phyloP scores from a whole-genome alignment of 2,797 vertebrate species.

The Gymnoscopelus microlampas region DNA sequence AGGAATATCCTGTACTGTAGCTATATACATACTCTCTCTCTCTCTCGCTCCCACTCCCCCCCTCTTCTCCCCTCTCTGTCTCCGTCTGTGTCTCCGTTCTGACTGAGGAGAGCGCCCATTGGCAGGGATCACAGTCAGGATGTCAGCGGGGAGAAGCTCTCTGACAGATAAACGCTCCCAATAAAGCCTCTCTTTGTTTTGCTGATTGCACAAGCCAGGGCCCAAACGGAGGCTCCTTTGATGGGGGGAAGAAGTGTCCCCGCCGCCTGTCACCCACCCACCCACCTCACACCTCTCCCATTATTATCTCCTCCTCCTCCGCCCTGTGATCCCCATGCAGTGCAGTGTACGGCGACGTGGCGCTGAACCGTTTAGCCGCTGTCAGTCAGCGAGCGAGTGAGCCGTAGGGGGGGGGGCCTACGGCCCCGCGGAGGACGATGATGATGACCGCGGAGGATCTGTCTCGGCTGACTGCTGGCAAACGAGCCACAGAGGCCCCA shows the following conservation, averaged over 20 bases:
- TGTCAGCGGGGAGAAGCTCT: slow-evolving; percentile 64
- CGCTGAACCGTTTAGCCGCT: slow-evolving; percentile 62
- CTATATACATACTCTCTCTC: slow-evolving; percentile 1
- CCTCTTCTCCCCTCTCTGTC: neutral
- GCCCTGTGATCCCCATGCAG: slow-evolving; percentile 15
- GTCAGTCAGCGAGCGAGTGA: slow-evolving; percentile 45
- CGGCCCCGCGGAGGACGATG: neutral
- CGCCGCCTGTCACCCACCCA: slow-evolving; percentile 48
- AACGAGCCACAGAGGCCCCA: slow-evolving; percentile 78
- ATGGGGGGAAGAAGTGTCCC: slow-evolving; percentile 68
- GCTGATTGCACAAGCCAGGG: slow-evolving; percentile 47
- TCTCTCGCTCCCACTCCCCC: too few species aligned
- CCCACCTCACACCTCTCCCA: slow-evolving; percentile 56
- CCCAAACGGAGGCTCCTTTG: slow-evolving; percentile 57
- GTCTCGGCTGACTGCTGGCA: slow-evolving; percentile 73
- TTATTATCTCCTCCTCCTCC: slow-evolving; percentile 52
- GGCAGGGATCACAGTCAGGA: slow-evolving; percentile 56
- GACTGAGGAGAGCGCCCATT: slow-evolving; percentile 43
- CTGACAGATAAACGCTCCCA: slow-evolving; percentile 64
- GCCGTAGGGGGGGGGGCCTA: slow-evolving; percentile 54
- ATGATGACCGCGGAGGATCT: slow-evolving; percentile 44
- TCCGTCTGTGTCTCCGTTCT: slow-evolving; percentile 7
- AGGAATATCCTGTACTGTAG: slow-evolving; percentile 70
- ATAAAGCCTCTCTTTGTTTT: slow-evolving; percentile 72
- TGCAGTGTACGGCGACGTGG: slow-evolving; percentile 19